phyloP scores from a whole-genome alignment of 2,113 vertebrate species.

The Sus scrofa region DNA sequence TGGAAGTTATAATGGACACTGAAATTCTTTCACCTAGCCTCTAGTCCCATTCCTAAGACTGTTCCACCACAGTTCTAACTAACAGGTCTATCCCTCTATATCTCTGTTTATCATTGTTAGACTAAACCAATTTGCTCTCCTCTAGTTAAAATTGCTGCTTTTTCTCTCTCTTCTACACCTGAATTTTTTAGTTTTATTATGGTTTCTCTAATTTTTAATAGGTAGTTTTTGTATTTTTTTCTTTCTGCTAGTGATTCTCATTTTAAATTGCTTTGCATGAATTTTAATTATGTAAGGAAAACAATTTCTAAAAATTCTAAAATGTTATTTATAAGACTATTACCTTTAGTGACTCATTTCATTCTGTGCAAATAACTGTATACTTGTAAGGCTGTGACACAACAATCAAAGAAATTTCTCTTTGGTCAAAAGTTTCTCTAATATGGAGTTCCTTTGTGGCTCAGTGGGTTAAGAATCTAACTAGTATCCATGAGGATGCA shows the following conservation, averaged over 20 bases:
- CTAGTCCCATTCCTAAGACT: background rate
- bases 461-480: no score
- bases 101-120: background rate
- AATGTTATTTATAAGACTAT: background rate
- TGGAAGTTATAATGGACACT: background rate
- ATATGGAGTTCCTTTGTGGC: no score
- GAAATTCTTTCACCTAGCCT: background rate
- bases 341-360: background rate
- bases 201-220: no score
- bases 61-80: background rate
- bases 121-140: background rate
- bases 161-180: no score
- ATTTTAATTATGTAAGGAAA: constrained; percentile 5
- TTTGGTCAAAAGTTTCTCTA: background rate
- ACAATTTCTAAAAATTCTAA: background rate
- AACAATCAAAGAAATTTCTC: background rate
- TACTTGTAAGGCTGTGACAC: background rate
- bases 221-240: background rate
- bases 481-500: no score
- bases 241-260: background rate
- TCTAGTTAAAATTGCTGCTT: background rate
- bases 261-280: background rate
- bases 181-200: no score
- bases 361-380: background rate
- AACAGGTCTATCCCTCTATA: background rate